These are phyloP conservation scores for Ciconia stormi DNA, from an alignment of 2,113 vertebrate genomes.

Conservation along the genomic window DNA sequence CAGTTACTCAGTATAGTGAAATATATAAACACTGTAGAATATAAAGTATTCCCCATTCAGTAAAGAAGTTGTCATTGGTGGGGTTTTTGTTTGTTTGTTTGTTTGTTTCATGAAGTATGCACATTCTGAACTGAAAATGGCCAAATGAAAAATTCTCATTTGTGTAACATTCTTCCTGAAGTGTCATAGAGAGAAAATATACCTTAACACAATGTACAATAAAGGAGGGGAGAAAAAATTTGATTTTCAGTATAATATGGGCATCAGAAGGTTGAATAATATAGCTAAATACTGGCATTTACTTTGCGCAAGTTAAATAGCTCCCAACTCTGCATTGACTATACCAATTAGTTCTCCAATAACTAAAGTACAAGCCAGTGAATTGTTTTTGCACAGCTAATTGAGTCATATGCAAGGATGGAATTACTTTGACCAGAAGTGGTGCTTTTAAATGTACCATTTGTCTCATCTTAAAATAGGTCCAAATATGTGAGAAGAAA, in stretches of 20 bases:
- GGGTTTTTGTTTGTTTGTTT: fast-evolving
- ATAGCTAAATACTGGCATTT: not conserved
- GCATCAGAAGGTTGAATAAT: not conserved
- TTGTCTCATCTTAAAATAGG: not conserved
- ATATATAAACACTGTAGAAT: not conserved
- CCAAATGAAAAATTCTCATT: not conserved
- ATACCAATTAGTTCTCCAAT: not conserved
- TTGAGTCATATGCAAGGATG: not conserved
- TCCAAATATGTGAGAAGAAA: not conserved
- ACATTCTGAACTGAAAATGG: not conserved
- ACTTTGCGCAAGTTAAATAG: not conserved
- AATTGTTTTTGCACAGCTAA: not conserved
- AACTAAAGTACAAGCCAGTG: not conserved
- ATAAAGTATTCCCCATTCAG: not conserved
- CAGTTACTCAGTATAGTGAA: not conserved
- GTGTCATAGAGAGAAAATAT: not conserved
- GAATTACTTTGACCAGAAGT: not conserved
- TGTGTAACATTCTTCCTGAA: not conserved
- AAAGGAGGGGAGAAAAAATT: not conserved
- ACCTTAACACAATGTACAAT: not conserved
- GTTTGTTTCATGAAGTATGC: not conserved
- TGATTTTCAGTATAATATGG: not conserved
- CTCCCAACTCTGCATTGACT: not conserved
- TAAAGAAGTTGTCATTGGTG: fast-evolving
- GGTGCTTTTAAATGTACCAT: not conserved